These are phyloP conservation scores for Diuraphis noxia DNA, from an alignment of 1,140 invertebrate genomes.

Conservation along the genomic window DNA sequence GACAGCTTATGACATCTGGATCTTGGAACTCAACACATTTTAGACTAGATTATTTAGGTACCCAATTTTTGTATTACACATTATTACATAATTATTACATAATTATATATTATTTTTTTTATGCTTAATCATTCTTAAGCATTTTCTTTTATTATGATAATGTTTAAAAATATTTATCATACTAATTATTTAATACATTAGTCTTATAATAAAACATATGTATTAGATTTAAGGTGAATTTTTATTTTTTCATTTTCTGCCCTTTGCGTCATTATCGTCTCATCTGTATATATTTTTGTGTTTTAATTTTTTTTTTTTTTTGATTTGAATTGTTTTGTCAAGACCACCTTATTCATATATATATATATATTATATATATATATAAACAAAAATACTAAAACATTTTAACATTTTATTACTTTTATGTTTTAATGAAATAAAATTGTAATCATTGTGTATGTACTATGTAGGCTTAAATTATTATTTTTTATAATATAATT, in stretches of 20 bases:
- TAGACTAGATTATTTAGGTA: conserved; percentile 52
- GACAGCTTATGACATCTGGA: conserved; percentile 46
- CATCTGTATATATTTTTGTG: conserved; percentile 9
- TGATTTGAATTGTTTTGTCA: conserved; percentile 1
- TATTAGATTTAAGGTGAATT: conserved; percentile 53
- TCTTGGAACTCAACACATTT: conserved; percentile 46
- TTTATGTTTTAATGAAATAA: conserved; percentile 17
- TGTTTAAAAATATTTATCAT: conserved; percentile 5
- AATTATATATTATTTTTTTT: conserved; percentile 33
- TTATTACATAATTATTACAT: conserved; percentile 19
- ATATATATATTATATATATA: too few species aligned
- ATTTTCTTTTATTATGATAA: conserved; percentile 22
- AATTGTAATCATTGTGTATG: conserved; percentile 36
- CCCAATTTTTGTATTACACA: conserved; percentile 45
- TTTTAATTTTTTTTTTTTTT: conserved; percentile 19
- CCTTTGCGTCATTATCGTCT: neutral
- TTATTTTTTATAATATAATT: conserved; percentile 10
- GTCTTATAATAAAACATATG: conserved; percentile 47
- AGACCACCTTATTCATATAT: neutral
- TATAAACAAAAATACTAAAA: neutral
- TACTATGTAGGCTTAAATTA: conserved; percentile 27
- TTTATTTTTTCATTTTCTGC: conserved; percentile 37
- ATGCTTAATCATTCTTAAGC: conserved; percentile 39
- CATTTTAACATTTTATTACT: neutral
- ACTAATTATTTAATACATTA: conserved; percentile 35